phyloP scores from a whole-genome alignment of 1,140 invertebrate genomes.

The Colletes latitarsis region DNA sequence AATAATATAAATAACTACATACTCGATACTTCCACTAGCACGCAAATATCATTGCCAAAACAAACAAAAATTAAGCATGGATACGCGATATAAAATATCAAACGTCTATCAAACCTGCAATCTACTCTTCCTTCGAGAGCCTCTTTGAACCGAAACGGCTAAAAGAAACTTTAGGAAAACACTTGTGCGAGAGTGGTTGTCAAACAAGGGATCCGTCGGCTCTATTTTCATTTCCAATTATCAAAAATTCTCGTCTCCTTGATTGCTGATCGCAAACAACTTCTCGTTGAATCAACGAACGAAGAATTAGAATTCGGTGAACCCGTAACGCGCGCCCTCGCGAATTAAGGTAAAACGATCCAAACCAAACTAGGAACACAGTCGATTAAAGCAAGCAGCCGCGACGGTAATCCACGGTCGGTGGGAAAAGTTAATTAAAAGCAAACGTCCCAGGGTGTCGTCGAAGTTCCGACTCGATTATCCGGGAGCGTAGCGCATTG shows the following conservation, averaged over 20 bases:
- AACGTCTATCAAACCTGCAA: too few species aligned
- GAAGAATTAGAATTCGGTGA: neutral
- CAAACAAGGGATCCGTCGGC: too few species aligned
- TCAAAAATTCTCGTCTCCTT: neutral
- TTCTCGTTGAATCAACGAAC: neutral
- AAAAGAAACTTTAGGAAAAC: too few species aligned
- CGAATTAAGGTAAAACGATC: constrained; percentile 1
- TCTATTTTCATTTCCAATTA: neutral
- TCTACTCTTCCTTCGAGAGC: too few species aligned
- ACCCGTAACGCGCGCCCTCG: neutral
- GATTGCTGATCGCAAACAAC: neutral
- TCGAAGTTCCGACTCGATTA: neutral
- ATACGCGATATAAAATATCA: too few species aligned
- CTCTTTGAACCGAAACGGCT: too few species aligned
- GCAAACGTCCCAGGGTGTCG: constrained; percentile 15
- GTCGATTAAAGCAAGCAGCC: constrained; percentile 34
- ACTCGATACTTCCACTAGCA: too few species aligned
- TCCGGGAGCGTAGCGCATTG: neutral
- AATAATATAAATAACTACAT: too few species aligned
- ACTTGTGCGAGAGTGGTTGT: too few species aligned
- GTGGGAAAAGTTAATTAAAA: constrained; percentile 36
- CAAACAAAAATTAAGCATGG: too few species aligned
- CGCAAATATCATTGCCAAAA: too few species aligned
- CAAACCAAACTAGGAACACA: neutral
- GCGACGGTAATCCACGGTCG: constrained; percentile 19